Evolutionary conservation across 1,140 invertebrate genomes (phyloP).

Genomic region (Bombus pyrosoma): DNA sequence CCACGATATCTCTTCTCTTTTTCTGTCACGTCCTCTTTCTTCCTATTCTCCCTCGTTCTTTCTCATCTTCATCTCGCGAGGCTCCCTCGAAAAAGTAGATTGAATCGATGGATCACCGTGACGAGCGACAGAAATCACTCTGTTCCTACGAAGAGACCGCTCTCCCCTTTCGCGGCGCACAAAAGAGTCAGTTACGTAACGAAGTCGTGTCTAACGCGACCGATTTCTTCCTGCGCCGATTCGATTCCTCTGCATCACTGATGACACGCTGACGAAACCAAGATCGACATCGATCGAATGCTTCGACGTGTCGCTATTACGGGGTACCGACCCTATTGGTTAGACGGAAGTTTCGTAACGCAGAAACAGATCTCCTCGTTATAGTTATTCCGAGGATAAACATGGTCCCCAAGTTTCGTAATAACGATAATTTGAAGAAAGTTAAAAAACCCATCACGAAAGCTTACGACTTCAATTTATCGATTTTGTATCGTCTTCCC

Average conservation of each 20-base stretch:
- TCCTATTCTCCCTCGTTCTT: not conserved
- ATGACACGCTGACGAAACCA: constrained; percentile 3
- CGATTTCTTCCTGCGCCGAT: constrained; percentile 8
- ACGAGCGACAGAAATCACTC: not conserved
- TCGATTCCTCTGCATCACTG: not conserved
- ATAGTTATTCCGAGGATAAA: not conserved
- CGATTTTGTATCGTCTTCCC: not conserved
- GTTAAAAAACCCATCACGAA: not conserved
- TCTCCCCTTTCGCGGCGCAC: too few species aligned
- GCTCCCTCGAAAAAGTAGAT: not conserved
- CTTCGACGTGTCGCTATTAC: not conserved
- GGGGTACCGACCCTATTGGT: not conserved
- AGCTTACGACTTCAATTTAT: not conserved
- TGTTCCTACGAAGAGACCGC: not conserved
- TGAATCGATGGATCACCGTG: constrained; percentile 22
- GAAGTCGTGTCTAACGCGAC: not conserved
- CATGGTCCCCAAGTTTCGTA: not conserved
- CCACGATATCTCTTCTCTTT: not conserved
- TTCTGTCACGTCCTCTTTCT: not conserved
- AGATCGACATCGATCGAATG: not conserved
- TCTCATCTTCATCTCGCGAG: not conserved
- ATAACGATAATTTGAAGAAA: not conserved
- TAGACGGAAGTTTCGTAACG: not conserved
- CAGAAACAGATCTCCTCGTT: not conserved
- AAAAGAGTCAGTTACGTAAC: constrained; percentile 14